These are phyloP conservation scores for Centropyge bicolor DNA, from an alignment of 2,797 vertebrate species.

Conservation along the genomic window DNA sequence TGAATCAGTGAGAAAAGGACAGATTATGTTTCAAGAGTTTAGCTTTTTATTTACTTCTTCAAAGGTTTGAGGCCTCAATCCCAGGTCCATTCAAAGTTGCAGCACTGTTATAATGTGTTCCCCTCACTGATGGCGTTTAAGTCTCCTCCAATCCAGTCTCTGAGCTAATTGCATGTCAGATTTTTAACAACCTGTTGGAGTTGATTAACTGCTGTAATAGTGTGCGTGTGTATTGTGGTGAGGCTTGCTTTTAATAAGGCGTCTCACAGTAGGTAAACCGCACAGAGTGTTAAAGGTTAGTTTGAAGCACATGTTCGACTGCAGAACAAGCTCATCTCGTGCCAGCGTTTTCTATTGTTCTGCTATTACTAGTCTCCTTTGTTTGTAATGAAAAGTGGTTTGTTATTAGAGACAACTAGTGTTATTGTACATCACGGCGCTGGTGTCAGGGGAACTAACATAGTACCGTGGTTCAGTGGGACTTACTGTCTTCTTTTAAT, in stretches of 20 bases:
- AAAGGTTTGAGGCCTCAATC: background rate
- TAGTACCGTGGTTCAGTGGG: slow-evolving; percentile 60
- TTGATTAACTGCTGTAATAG: slow-evolving; percentile 80
- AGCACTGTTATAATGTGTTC: background rate
- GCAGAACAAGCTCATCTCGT: slow-evolving; percentile 51
- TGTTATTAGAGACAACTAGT: slow-evolving; percentile 54
- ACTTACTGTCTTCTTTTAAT: slow-evolving; percentile 80
- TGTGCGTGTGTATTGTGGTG: slow-evolving; percentile 70
- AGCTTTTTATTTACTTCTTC: background rate
- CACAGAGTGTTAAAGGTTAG: slow-evolving; percentile 62
- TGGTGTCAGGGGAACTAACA: slow-evolving; percentile 63
- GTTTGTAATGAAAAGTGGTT: slow-evolving; percentile 53
- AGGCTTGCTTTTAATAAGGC: slow-evolving; percentile 75
- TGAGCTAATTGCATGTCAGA: slow-evolving; percentile 42
- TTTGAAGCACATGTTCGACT: slow-evolving; percentile 77
- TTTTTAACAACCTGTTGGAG: slow-evolving; percentile 68
- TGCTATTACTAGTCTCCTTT: slow-evolving; percentile 35
- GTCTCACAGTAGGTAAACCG: slow-evolving; percentile 80
- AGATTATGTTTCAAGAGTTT: background rate
- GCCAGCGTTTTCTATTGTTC: slow-evolving; percentile 37
- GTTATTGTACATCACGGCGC: slow-evolving; percentile 39
- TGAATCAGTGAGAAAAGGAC: background rate
- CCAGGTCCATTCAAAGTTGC: background rate
- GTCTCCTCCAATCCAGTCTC: slow-evolving; percentile 20
- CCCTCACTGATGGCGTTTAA: slow-evolving; percentile 30